These are phyloP conservation scores for Proctacanthus coquilletti DNA, from an alignment of 1,140 invertebrate genomes.

Conservation along the genomic window DNA sequence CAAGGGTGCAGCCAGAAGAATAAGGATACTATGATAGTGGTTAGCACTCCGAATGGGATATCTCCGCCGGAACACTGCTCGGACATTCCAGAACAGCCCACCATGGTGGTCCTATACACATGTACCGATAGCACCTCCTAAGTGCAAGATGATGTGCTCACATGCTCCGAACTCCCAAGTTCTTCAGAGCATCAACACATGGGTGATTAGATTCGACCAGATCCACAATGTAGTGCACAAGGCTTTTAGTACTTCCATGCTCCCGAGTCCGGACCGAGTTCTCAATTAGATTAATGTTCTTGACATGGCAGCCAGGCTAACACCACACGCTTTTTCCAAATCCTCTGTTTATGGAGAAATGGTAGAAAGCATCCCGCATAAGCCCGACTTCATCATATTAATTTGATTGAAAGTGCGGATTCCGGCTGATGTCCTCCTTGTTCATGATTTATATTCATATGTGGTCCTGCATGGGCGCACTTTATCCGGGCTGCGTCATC, in stretches of 20 bases:
- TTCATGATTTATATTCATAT: conserved; percentile 1
- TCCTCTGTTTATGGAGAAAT: conserved; percentile 1
- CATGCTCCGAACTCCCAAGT: too few relatives aligned
- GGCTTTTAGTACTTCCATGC: too few relatives aligned
- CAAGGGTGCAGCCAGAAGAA: too few relatives aligned
- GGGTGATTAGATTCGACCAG: neutral
- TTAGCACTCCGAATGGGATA: too few relatives aligned
- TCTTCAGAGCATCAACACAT: too few relatives aligned
- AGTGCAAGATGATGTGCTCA: too few relatives aligned
- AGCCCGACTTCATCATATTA: neutral
- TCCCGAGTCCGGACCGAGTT: neutral
- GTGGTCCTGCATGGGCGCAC: neutral
- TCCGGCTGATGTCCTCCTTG: neutral
- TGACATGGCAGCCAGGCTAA: neutral
- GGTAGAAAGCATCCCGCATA: neutral
- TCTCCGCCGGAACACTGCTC: too few relatives aligned
- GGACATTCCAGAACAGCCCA: too few relatives aligned
- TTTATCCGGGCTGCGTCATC: neutral
- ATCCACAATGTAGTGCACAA: too few relatives aligned
- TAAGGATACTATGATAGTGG: too few relatives aligned
- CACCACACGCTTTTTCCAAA: neutral
- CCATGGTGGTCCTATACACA: too few relatives aligned
- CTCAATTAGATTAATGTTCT: neutral
- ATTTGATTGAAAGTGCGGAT: neutral
- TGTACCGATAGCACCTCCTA: too few relatives aligned